These are phyloP conservation scores for Enoplosus armatus DNA, from an alignment of 2,797 vertebrate species.

Conservation along the genomic window DNA sequence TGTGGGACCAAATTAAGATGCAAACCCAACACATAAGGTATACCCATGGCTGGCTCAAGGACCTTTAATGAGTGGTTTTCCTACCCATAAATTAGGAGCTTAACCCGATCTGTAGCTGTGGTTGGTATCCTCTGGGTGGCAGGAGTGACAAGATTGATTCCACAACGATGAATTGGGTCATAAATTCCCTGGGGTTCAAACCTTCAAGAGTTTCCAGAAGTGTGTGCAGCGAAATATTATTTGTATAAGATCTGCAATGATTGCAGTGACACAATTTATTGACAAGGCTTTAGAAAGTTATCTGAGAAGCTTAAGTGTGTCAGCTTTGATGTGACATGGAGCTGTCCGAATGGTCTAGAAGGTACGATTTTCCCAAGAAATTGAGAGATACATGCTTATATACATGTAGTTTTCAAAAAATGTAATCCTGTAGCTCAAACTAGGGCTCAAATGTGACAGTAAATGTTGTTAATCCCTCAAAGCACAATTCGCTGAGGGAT, in stretches of 20 bases:
- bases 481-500: constrained; percentile 76
- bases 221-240: constrained; percentile 50
- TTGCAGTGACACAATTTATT: constrained; percentile 69
- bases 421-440: constrained; percentile 72
- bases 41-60: constrained; percentile 46
- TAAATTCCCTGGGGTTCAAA: constrained; percentile 65
- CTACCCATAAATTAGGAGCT: constrained; percentile 59
- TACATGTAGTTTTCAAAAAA: constrained; percentile 61
- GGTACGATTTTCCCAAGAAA: constrained; percentile 62
- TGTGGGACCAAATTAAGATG: constrained; percentile 73
- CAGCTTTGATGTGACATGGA: constrained; percentile 76
- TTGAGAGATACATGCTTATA: constrained; percentile 62
- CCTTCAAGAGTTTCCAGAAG: constrained; percentile 55
- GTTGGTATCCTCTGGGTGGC: constrained; percentile 65
- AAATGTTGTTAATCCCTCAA: constrained; percentile 80
- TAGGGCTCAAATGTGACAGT: constrained; percentile 76
- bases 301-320: constrained; percentile 74
- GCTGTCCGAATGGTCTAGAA: constrained; percentile 57
- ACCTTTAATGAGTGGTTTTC: constrained; percentile 69
- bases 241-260: constrained; percentile 55
- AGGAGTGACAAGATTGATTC: constrained; percentile 73
- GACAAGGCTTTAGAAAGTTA: constrained; percentile 72
- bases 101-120: constrained; percentile 46
- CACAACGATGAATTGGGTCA: constrained; percentile 67
- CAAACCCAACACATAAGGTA: constrained; percentile 64